A percentile compares a stretch with the other conserved stretches of the same genome.
Conservation (phyloP, 2,888 invertebrate species). For the Ectobius pallidus region DNA sequence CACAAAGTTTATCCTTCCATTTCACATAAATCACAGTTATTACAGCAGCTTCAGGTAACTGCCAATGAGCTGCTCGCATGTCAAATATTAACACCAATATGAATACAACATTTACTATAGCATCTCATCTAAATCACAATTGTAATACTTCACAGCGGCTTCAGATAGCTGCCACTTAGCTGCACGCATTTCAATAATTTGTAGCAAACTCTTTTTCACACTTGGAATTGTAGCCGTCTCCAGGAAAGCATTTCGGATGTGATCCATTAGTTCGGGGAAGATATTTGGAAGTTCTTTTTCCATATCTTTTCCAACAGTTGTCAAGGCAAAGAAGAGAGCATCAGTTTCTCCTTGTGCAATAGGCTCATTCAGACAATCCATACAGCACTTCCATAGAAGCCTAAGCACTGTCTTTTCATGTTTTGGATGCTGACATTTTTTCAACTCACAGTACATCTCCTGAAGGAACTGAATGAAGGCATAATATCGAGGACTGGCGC, state of each 20-base stretch:
- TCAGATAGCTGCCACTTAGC: slow-evolving; percentile 91
- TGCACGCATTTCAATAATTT: slow-evolving; percentile 88
- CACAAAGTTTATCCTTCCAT: too few species aligned
- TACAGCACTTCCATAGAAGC: too few species aligned
- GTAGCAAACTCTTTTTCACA: slow-evolving; percentile 82
- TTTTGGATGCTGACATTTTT: too few species aligned
- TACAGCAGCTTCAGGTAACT: too few species aligned
- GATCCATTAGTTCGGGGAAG: slow-evolving; percentile 77
- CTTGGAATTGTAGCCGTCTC: slow-evolving; percentile 74
- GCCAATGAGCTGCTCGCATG: too few species aligned
- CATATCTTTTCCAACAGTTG: slow-evolving; percentile 86
- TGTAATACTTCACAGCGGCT: slow-evolving; percentile 85
- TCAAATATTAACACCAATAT: too few species aligned
- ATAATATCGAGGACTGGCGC: slow-evolving; percentile 71
- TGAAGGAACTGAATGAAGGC: slow-evolving; percentile 90
- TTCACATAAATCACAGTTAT: too few species aligned
- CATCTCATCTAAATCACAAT: too few species aligned
- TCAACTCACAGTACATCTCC: slow-evolving; percentile 84
- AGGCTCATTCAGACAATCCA: too few species aligned
- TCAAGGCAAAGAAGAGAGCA: slow-evolving; percentile 86
- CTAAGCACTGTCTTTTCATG: too few species aligned
- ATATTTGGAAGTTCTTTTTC: slow-evolving; percentile 82
- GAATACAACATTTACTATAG: too few species aligned
- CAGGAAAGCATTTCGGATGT: slow-evolving; percentile 85
- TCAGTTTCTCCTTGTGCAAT: too few species aligned